Evolutionary conservation across 35 echinoderm and acorn worm genomes (phyloP).

Genomic region (Heliocidaris tuberculata): DNA sequence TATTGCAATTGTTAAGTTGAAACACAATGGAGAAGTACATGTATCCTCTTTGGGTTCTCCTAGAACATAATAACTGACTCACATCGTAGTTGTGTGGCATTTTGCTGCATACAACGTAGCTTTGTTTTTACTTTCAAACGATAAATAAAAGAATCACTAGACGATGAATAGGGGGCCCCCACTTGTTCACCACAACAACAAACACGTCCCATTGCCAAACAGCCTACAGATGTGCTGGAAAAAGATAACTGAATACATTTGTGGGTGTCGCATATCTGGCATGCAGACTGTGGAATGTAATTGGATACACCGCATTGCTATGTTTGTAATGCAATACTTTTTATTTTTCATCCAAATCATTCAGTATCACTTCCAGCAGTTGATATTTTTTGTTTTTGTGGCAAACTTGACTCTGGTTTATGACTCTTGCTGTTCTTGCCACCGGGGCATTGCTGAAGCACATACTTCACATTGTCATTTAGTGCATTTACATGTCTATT

Average conservation of each 20-base stretch:
- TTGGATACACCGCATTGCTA: background rate
- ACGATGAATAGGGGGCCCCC: background rate
- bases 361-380: background rate
- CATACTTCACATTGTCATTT: background rate
- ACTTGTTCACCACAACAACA: slow-evolving; percentile 16
- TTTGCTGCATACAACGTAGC: background rate
- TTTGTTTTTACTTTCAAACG: background rate
- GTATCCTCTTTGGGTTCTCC: background rate
- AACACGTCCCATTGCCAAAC: slow-evolving; percentile 1
- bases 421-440: background rate
- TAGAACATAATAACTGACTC: background rate
- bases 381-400: background rate
- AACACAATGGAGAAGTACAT: too few relatives aligned
- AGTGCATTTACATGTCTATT: background rate
- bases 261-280: slow-evolving; percentile 6
- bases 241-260: slow-evolving; percentile 5
- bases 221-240: background rate
- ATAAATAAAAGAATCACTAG: background rate
- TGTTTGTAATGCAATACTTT: background rate
- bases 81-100: background rate
- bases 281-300: background rate
- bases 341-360: background rate
- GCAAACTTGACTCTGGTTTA: background rate
- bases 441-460: background rate
- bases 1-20: too few relatives aligned